phyloP scores from a whole-genome alignment of 2,888 invertebrate genomes.

The Iselma pallidipennis region DNA sequence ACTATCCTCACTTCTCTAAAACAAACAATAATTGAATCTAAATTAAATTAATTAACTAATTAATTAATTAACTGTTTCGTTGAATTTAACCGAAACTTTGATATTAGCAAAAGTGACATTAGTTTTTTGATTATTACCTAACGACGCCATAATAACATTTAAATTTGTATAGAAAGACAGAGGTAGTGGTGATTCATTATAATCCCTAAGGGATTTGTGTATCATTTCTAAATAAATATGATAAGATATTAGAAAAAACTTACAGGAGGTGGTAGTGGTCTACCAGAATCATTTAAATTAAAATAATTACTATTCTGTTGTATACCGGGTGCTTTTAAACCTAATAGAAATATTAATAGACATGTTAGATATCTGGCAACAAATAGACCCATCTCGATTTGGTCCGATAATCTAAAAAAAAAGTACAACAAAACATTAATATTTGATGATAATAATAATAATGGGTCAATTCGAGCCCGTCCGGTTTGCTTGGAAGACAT shows the following conservation, averaged over 20 bases:
- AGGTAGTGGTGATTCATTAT: neutral
- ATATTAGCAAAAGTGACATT: constrained; percentile 43
- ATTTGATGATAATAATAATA: too few relatives aligned
- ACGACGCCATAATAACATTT: neutral
- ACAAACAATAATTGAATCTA: neutral
- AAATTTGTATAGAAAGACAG: neutral
- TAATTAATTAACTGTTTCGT: constrained; percentile 32
- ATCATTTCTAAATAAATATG: neutral
- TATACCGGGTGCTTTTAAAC: constrained; percentile 85
- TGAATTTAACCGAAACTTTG: constrained; percentile 43
- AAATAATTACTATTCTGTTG: constrained; percentile 65
- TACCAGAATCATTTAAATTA: constrained; percentile 59
- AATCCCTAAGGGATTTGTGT: neutral
- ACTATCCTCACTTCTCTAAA: constrained; percentile 57
- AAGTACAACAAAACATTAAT: too few relatives aligned
- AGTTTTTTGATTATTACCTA: neutral
- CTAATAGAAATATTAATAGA: constrained; percentile 79
- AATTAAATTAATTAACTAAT: neutral
- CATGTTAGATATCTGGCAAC: constrained; percentile 78
- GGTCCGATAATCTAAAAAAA: constrained; percentile 70
- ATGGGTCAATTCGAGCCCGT: too few relatives aligned
- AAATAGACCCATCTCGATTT: constrained; percentile 86
- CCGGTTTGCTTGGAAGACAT: too few relatives aligned
- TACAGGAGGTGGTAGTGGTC: constrained; percentile 24
- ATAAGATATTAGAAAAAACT: constrained; percentile 1